Percentiles rank a stretch among this genome's conserved stretches.
These are phyloP conservation scores for Buphagus erythrorhynchus DNA, from an alignment of 2,797 vertebrate species.

Conservation along the genomic window DNA sequence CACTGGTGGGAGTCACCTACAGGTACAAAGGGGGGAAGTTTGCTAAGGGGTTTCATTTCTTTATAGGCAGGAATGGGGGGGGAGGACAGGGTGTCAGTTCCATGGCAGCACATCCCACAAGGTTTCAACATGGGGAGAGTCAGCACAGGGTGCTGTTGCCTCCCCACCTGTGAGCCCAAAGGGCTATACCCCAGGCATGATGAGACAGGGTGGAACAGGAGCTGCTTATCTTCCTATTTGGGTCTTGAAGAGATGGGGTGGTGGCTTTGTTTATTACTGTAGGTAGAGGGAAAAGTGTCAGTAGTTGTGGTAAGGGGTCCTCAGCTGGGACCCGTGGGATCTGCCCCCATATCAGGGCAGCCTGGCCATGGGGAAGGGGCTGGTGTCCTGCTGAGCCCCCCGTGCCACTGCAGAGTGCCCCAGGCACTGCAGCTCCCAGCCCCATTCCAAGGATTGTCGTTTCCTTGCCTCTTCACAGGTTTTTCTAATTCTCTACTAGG, in stretches of 20 bases:
- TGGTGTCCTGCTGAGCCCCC: not conserved
- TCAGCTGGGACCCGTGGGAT: accelerated
- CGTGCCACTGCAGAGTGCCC: not conserved
- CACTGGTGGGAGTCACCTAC: accelerated
- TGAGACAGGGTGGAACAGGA: not conserved
- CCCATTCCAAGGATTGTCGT: not conserved
- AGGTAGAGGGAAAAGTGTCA: not conserved
- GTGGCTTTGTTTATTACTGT: not conserved
- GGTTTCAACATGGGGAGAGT: not conserved
- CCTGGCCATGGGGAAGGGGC: not conserved
- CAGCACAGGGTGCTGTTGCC: accelerated
- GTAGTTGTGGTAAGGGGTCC: not conserved
- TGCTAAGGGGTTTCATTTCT: not conserved
- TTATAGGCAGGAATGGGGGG: not conserved
- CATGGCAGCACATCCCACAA: not conserved
- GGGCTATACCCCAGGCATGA: not conserved
- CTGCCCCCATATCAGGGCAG: not conserved
- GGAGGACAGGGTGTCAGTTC: not conserved
- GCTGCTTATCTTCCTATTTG: not conserved
- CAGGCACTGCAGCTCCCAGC: not conserved
- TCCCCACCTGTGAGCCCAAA: not conserved
- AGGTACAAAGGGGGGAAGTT: not conserved
- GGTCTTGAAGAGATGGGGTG: not conserved
- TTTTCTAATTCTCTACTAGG: not conserved
- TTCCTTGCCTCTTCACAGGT: not conserved